Percentiles rank a stretch among this genome's conserved stretches.
Evolutionary conservation across 2,797 vertebrate species (phyloP).

Genomic region (Aldrovandia affinis): DNA sequence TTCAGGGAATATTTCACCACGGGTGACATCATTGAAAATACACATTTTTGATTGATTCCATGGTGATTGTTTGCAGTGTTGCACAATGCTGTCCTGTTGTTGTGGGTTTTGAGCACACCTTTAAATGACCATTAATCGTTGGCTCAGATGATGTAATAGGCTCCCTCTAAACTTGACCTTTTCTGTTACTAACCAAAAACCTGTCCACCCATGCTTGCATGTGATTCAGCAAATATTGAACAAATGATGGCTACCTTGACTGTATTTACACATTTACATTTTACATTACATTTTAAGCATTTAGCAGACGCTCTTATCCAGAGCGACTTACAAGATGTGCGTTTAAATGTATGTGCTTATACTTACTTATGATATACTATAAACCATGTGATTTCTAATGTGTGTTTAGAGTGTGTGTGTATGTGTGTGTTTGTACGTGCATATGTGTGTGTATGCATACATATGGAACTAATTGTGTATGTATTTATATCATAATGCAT

Average conservation of each 20-base stretch:
- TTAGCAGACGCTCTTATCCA: too few species aligned
- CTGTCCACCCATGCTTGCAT: background rate
- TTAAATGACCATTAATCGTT: conserved; percentile 19
- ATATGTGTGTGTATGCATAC: background rate
- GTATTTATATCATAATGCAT: background rate
- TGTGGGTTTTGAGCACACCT: conserved; percentile 29
- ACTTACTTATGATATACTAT: background rate
- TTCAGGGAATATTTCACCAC: conserved; percentile 59
- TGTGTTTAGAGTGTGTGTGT: background rate
- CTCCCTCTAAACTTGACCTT: background rate
- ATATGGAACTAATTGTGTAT: background rate
- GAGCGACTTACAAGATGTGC: too few species aligned
- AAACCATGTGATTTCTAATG: background rate
- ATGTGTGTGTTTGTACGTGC: background rate
- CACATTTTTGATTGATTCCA: conserved; percentile 47
- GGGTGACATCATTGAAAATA: conserved; percentile 48
- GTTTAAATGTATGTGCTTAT: background rate
- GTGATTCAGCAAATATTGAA: background rate
- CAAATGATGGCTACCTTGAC: too few species aligned
- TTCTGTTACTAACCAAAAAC: background rate
- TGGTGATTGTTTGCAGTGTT: conserved; percentile 60
- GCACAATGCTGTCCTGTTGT: conserved; percentile 34
- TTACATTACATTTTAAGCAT: too few species aligned
- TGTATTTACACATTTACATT: too few species aligned
- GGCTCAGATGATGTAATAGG: conserved; percentile 23